Base-by-base conservation (phyloP, 2,888 invertebrate genomes). In the Mellilla xanthometata region DNA sequence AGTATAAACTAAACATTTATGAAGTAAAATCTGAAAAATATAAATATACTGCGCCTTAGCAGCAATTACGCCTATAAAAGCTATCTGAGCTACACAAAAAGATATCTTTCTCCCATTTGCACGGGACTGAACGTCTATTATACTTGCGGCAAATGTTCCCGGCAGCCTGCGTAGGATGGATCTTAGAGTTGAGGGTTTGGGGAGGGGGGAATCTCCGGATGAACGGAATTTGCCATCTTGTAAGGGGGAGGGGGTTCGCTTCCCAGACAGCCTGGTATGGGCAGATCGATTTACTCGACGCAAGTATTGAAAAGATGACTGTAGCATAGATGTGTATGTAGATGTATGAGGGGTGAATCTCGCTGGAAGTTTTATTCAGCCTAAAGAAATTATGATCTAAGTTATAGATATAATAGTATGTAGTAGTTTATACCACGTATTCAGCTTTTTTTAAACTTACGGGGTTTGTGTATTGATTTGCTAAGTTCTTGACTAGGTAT, bases 181-280 rank as follows among this genome's bases (percentile, higher is more conserved):
- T 53, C 53, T 54, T 6, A 19, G 15, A 19, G 4, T 19, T 19
- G 6, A 1, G 15, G 15, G 15, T 19, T 5, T 5, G 15, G 6
- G 15, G 15, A 19, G 45, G 44, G 48, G 38, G 49, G 52, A 49
- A 50, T 35, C 42, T 52, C 50, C 53, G 56, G 57, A 63, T 65
- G 65, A 62, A 67, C 64, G 65, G 59, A 61, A 62, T 67, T 62
- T 55, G 59, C 60, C 54, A 49, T 62, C 66, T 60, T 58, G 59
- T 44, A 54, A 43, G 32, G 54, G 57, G 41, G 32, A 50, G 46
- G 48, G 60, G 52, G 61, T 58, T 46, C 55, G 60, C 61, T 56
- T 66, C 58, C 66, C 68, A 76, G 76, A 75, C 76, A 56, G 65
- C 57, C 49, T 62, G 68, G 68, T 38, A 47, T 41, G 47, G 55